phyloP scores from a whole-genome alignment of 2,888 invertebrate genomes.

The Cataglyphis albicans region DNA sequence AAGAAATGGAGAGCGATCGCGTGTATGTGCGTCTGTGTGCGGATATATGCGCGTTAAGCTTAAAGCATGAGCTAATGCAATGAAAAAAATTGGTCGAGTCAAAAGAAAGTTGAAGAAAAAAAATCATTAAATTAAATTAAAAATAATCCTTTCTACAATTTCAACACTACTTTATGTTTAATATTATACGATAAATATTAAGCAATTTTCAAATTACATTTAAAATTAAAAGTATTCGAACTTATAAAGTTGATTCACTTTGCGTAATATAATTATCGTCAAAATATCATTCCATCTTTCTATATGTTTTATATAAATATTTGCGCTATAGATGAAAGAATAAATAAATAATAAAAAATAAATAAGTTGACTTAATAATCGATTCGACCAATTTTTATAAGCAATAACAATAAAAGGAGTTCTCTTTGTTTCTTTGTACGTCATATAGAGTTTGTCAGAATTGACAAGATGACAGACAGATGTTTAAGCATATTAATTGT shows the following conservation, averaged over 20 bases:
- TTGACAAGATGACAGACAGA: neutral
- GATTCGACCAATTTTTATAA: conserved; percentile 45
- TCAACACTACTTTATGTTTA: neutral
- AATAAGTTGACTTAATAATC: neutral
- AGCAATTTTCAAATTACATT: neutral
- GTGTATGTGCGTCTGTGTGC: neutral
- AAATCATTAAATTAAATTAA: neutral
- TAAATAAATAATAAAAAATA: too few species aligned
- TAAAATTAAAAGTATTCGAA: neutral
- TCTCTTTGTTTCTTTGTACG: neutral
- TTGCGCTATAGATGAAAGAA: neutral
- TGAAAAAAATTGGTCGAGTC: conserved; percentile 50
- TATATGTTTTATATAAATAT: neutral
- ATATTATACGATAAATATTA: neutral
- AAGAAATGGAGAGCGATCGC: conserved; percentile 40
- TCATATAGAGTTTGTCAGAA: neutral
- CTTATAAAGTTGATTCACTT: neutral
- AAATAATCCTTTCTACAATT: neutral
- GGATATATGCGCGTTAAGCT: conserved; percentile 39
- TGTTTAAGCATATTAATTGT: neutral
- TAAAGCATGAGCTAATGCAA: conserved; percentile 25
- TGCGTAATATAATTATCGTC: neutral
- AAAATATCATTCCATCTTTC: neutral
- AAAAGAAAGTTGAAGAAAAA: neutral
- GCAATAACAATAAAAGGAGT: neutral